phyloP scores from a whole-genome alignment of 2,113 vertebrate genomes.

The Andinoacara biseriatus region DNA sequence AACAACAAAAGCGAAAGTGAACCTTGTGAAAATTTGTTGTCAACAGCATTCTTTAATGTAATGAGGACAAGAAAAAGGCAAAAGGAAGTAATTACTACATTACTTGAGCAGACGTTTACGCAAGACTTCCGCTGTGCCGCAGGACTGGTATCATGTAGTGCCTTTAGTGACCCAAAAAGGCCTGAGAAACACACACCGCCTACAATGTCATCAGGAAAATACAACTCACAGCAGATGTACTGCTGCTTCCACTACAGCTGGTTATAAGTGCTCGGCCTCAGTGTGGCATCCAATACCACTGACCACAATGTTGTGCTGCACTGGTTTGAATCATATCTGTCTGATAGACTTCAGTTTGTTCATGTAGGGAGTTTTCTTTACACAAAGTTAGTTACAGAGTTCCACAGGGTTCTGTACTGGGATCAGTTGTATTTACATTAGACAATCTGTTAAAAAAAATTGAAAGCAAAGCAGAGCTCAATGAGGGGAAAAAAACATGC shows the following conservation, averaged over 20 bases:
- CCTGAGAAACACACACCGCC: background rate
- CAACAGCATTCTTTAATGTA: slow-evolving; percentile 25
- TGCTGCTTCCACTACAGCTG: background rate
- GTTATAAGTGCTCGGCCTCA: background rate
- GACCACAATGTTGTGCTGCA: background rate
- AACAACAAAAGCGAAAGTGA: slow-evolving; percentile 43
- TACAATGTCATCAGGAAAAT: slow-evolving; percentile 3
- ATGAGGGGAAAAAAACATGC: too few relatives aligned
- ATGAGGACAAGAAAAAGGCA: slow-evolving; percentile 12
- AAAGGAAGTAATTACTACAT: slow-evolving; percentile 59
- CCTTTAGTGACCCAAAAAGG: slow-evolving; percentile 38
- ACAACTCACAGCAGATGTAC: background rate
- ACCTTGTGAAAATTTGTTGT: slow-evolving; percentile 29
- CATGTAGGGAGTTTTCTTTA: background rate
- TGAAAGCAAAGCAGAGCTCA: too few relatives aligned
- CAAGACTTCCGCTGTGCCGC: slow-evolving; percentile 28
- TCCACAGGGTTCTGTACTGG: too few relatives aligned
- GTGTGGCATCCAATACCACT: background rate
- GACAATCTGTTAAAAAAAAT: too few relatives aligned
- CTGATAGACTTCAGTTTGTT: rapidly evolving
- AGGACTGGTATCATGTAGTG: slow-evolving; percentile 7
- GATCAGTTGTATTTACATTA: too few relatives aligned
- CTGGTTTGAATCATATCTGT: background rate
- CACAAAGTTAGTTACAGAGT: too few relatives aligned
- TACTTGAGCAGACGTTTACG: slow-evolving; percentile 36